phyloP scores from a whole-genome alignment of 1,140 invertebrate species.

The Drosophila kurseongensis region DNA sequence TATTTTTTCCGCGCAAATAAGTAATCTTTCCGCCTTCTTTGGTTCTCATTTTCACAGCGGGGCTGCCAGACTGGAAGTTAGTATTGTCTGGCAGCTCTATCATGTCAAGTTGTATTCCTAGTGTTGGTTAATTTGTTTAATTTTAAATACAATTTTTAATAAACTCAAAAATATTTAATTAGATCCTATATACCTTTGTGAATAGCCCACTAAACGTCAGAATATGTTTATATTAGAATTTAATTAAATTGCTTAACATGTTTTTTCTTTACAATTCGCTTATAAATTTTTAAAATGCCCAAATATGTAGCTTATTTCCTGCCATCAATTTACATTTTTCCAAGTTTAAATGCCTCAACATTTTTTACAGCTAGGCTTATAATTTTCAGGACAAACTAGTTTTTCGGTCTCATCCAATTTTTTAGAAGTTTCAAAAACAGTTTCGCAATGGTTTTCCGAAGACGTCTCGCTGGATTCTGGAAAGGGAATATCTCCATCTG shows the following conservation, averaged over 20 bases:
- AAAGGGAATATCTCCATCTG: constrained; percentile 36
- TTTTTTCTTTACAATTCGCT: no score
- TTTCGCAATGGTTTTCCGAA: constrained; percentile 6
- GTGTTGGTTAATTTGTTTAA: not conserved
- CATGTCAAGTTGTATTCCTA: not conserved
- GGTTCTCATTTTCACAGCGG: not conserved
- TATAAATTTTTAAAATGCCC: not conserved
- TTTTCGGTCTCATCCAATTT: not conserved
- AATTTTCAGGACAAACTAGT: constrained; percentile 45
- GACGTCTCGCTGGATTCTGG: constrained; percentile 7
- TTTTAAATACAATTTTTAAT: no score
- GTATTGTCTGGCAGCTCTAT: not conserved
- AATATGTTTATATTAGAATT: no score
- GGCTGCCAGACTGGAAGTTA: constrained; percentile 5
- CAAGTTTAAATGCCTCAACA: not conserved
- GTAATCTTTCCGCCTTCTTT: not conserved
- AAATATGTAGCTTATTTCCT: not conserved
- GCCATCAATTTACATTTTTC: no score
- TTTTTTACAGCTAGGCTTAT: constrained; percentile 46
- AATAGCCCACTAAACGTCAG: no score
- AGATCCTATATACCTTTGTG: no score
- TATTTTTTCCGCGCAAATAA: constrained; percentile 1
- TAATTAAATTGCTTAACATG: no score
- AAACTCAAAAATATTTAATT: no score
- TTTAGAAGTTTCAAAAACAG: not conserved